Conservation (phyloP, 2,797 vertebrate genomes). For the Sebastes wilsoni region DNA sequence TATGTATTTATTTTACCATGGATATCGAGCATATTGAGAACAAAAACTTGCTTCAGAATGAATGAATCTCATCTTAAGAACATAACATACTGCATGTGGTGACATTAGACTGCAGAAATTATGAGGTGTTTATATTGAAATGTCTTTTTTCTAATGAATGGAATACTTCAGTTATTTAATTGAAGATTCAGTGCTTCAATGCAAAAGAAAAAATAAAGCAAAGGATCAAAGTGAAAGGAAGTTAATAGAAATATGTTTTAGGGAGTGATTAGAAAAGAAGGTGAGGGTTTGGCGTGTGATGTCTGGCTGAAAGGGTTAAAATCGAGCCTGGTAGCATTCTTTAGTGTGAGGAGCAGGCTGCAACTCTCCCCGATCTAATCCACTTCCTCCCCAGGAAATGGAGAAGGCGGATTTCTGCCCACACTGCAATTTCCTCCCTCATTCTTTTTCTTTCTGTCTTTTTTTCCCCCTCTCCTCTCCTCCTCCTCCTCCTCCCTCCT, state of each 20-base stretch:
- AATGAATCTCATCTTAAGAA: not conserved
- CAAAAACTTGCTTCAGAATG: rapidly evolving
- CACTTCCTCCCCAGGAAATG: slow-evolving; percentile 94
- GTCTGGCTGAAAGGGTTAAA: slow-evolving; percentile 58
- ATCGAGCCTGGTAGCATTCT: slow-evolving; percentile 66
- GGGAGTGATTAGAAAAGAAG: not conserved
- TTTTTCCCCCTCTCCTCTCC: not conserved
- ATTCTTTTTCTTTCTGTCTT: slow-evolving; percentile 73
- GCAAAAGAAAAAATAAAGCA: not conserved
- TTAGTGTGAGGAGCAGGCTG: slow-evolving; percentile 72
- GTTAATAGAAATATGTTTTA: not conserved
- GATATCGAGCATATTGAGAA: not conserved
- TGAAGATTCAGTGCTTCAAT: not conserved
- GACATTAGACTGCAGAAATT: not conserved
- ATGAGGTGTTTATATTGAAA: not conserved
- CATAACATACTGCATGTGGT: not conserved
- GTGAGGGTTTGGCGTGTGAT: not conserved
- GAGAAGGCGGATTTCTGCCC: slow-evolving; percentile 92
- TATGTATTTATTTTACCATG: not conserved
- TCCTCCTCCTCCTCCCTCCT: not conserved
- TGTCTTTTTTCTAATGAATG: not conserved
- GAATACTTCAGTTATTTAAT: not conserved
- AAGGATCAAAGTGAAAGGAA: not conserved
- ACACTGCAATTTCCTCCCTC: slow-evolving; percentile 93
- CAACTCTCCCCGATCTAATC: slow-evolving; percentile 80